phyloP scores from a whole-genome alignment of 2,797 vertebrate species.

The Onychomys leucogaster region DNA sequence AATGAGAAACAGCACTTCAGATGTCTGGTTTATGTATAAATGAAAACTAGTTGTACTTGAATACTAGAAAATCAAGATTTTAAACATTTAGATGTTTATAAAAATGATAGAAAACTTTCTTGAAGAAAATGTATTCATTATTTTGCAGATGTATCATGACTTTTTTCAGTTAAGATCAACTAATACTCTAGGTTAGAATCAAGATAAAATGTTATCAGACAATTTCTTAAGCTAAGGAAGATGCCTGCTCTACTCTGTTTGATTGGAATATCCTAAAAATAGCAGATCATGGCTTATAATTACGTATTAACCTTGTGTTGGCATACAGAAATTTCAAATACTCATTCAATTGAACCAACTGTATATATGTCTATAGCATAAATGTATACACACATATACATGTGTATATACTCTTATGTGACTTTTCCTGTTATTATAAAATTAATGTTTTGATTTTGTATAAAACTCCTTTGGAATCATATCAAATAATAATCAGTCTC shows the following conservation, averaged over 20 bases:
- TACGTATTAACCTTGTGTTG: background rate
- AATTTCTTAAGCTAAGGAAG: background rate
- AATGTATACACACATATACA: background rate
- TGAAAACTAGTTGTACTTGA: background rate
- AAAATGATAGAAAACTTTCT: background rate
- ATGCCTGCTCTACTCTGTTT: background rate
- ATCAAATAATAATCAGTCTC: constrained; percentile 78
- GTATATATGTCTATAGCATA: background rate
- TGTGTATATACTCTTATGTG: background rate
- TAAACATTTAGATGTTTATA: constrained; percentile 44
- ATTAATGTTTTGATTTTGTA: background rate
- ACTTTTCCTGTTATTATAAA: background rate
- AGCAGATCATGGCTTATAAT: background rate
- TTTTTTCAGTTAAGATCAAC: background rate
- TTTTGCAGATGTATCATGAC: background rate
- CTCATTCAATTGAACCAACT: background rate
- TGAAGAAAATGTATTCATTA: background rate
- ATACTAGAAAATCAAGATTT: constrained; percentile 37
- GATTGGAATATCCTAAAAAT: background rate
- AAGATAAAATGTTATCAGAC: background rate
- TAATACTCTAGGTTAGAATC: background rate
- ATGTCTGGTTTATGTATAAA: background rate
- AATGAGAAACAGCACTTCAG: background rate
- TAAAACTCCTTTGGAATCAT: constrained; percentile 30
- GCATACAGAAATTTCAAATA: background rate